Evolutionary conservation across 2,797 vertebrate genomes (phyloP), one percentile per base, ranked within the genome.

Genomic region (Melanotaenia pygmaea): DNA sequence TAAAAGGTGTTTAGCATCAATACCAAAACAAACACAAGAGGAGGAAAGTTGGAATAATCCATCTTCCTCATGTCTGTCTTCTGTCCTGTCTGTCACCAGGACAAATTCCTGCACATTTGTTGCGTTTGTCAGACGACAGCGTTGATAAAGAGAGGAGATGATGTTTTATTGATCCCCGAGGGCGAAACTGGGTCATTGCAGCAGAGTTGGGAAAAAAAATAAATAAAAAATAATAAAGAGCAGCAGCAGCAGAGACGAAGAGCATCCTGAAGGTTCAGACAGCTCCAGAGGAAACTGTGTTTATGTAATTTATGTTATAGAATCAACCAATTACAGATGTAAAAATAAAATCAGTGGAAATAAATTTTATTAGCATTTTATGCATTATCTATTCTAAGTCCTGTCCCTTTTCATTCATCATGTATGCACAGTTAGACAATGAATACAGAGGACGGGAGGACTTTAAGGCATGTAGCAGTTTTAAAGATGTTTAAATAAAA

Each of bases 141-240:
- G 70, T 61, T 24, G 75, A 72, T 72, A 50, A 67, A 57, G 50
- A 69, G 59, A 66, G 57, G 51, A 73, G 76, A 82, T 72, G 76
- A 82, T 72, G 74, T 37, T 24, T 59, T 77, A 86, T 88, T 65
- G 84, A 85, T 86, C 80, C 75, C 61, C 20, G 68, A 81, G 67
- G 72, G 61, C 5, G 51, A 64, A 88, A 82, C 70, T 81, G 79
- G 79, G 77, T 84, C 83, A 35, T 64, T 84, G 82, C 81, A 72
- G 77, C 77, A 71, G 51, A 78, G 24, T 67, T 68, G 37, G 35
- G 53, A 65, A 35, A 53, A 45, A 75, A 74, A 10, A 59, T 38
- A 50, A n/a, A n/a, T n/a, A n/a, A n/a, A n/a, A n/a, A n/a, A n/a
- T n/a, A 69, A 67, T 51, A 12, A 50, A 62, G 64, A 35, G 50